Conservation (phyloP, 2,113 vertebrate genomes). For the Petromus typicus region DNA sequence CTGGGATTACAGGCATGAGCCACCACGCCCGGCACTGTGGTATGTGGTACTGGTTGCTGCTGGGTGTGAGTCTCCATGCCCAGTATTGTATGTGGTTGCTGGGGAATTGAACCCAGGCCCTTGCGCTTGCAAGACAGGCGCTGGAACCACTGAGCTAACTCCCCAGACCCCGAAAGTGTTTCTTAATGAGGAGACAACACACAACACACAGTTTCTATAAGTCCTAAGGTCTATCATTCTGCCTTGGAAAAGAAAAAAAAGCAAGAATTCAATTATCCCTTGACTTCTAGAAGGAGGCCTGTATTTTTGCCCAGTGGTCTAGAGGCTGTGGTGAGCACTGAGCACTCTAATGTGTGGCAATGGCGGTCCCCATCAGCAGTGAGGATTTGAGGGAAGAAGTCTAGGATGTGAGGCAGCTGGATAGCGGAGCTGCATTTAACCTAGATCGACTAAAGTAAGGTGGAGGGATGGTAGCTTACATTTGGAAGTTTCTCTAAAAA, state of each 20-base stretch:
- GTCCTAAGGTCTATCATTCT: background rate
- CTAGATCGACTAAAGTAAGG: background rate
- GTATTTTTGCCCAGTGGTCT: background rate
- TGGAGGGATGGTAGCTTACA: background rate
- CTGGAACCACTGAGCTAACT: no score
- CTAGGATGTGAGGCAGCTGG: background rate
- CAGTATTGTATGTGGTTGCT: no score
- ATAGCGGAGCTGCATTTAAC: background rate
- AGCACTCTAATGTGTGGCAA: background rate
- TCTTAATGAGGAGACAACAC: background rate
- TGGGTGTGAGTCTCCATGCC: no score
- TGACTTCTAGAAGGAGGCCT: constrained; percentile 5
- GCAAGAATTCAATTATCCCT: background rate
- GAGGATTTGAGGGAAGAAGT: background rate
- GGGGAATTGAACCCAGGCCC: no score
- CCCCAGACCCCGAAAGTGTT: background rate
- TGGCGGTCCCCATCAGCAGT: rapidly evolving
- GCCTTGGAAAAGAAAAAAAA: background rate
- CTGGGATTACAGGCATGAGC: no score
- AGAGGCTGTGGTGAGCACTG: background rate
- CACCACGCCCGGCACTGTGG: no score
- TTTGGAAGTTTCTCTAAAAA: background rate
- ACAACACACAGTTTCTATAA: background rate
- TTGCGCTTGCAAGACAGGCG: no score
- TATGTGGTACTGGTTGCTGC: no score